These are phyloP conservation scores for Tragelaphus strepsiceros DNA, from an alignment of 2,113 vertebrate species.

Conservation along the genomic window DNA sequence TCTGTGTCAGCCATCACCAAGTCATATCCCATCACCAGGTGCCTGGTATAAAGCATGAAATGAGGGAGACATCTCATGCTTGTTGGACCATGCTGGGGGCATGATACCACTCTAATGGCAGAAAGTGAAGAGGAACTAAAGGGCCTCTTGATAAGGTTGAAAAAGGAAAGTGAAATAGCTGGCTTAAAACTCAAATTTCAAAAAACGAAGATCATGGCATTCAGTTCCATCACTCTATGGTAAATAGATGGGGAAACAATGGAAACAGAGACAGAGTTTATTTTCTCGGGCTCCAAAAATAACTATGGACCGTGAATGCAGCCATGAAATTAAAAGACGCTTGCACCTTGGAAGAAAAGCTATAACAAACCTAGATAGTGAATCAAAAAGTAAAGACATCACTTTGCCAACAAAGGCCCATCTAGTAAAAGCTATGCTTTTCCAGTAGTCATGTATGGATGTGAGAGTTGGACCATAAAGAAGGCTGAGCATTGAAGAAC, in stretches of 20 bases:
- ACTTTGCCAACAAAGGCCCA: background rate
- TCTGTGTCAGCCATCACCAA: background rate
- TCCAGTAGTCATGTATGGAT: background rate
- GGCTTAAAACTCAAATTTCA: background rate
- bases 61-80: background rate
- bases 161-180: background rate
- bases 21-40: background rate
- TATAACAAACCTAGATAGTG: background rate
- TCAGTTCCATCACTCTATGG: background rate
- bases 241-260: background rate
- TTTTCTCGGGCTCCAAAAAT: background rate
- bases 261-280: background rate
- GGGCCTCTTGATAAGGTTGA: background rate
- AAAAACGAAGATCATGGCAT: background rate
- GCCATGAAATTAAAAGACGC: background rate
- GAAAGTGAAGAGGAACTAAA: background rate
- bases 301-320: background rate
- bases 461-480: background rate
- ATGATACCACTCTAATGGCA: background rate
- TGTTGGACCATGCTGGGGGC: accelerated
- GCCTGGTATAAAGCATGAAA: background rate
- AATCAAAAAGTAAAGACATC: background rate
- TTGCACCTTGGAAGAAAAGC: background rate
- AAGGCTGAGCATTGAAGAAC: background rate
- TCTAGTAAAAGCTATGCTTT: background rate